Evolutionary conservation across 2,797 vertebrate species (phyloP).

Genomic region (Aldrovandia affinis): DNA sequence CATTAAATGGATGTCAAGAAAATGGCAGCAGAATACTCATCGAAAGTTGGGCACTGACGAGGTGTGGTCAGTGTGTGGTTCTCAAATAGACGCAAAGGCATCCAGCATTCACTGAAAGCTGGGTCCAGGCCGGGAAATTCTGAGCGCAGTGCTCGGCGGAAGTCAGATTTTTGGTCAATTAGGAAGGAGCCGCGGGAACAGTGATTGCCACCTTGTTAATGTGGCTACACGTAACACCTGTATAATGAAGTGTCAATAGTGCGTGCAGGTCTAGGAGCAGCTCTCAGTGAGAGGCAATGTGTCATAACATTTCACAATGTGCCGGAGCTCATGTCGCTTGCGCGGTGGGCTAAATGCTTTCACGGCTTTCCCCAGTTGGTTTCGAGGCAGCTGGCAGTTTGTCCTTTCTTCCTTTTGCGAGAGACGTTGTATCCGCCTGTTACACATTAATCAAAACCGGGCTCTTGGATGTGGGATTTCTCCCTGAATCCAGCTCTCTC

Average conservation of each 20-base stretch:
- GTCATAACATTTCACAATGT: not conserved
- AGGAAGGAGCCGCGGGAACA: not conserved
- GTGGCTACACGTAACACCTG: not conserved
- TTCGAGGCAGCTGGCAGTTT: not conserved
- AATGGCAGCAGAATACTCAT: not conserved
- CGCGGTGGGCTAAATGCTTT: not conserved
- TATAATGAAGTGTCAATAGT: not conserved
- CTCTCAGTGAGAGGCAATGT: not conserved
- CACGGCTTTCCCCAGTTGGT: not conserved
- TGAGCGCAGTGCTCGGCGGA: not conserved
- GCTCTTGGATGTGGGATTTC: not conserved
- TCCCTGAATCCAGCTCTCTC: not conserved
- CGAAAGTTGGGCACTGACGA: too few species aligned
- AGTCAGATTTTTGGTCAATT: not conserved
- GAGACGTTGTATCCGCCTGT: not conserved
- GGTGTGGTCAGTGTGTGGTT: not conserved
- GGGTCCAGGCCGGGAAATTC: not conserved
- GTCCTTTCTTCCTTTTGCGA: not conserved
- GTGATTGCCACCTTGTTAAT: not conserved
- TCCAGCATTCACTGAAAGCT: not conserved
- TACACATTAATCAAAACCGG: not conserved
- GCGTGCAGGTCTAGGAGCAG: not conserved
- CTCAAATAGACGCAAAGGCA: not conserved
- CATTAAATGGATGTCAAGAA: conserved; percentile 1
- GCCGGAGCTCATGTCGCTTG: not conserved